Base-by-base conservation (phyloP, 2,797 vertebrate genomes). In the Lateolabrax maculatus region DNA sequence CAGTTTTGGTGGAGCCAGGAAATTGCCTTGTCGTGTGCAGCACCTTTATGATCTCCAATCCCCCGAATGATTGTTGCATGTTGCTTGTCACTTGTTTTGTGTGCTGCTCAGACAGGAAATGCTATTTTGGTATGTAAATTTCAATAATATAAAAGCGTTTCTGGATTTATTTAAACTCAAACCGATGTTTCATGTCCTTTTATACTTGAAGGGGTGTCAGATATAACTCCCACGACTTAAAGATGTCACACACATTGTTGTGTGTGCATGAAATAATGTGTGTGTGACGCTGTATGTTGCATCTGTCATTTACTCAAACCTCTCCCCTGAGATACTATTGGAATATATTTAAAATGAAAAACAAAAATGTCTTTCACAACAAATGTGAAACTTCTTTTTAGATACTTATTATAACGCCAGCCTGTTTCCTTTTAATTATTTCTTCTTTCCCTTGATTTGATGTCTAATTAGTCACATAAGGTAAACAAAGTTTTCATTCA, bases 1-100 rank as follows among this genome's bases (percentile, higher is more conserved):
- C 52, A 2, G 39, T 69, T 80, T 78, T 73, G 76, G 76, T 39
- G 56, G 60, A 80, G 80, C 78, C 79, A 72, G 79, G 70, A 90
- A 83, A 87, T 77, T 83, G 48, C 41, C 53, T 81, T 43, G 36
- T 62, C 21, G 10, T 64, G 58, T 79, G 27, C 12, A 31, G 68
- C 79, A 53, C 55, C 76, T 68, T 72, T 70, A 72, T 70, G 81
- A 81, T 77, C 75, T 46, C 5, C 23, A 6, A 55, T 71, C 44
- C 49, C 41, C 29, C 39, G 57, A 67, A 12, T 21, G 46, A 64
- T 56, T 9, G 29, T 15, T 58, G 71, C 46, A 9, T 36, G 74
- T 52, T 27, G 56, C 25, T 37, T 25, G 37, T 53, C 79, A 51
- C 46, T 67, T 1, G 57, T 37, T 71, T 69, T 60, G 34, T 19